Evolutionary conservation across 2,888 invertebrate species (phyloP).

Genomic region (Carabus problematicus): DNA sequence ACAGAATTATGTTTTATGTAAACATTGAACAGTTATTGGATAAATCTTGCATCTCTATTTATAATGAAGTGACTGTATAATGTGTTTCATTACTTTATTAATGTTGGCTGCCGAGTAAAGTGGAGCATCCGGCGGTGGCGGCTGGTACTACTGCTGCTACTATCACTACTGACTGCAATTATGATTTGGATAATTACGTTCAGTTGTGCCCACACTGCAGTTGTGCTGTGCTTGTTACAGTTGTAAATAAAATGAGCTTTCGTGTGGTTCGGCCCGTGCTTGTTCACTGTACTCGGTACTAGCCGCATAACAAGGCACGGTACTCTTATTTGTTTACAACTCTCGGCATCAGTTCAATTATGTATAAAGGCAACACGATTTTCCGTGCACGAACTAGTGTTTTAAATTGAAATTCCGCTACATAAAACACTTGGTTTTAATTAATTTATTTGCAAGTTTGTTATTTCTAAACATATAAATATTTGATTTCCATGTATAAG

Average conservation of each 20-base stretch:
- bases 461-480: too few relatives aligned
- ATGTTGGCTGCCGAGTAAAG: constrained; percentile 19
- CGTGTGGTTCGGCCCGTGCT: neutral
- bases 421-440: too few relatives aligned
- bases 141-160: constrained; percentile 4
- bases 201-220: constrained; percentile 16
- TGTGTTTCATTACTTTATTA: constrained; percentile 30
- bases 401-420: too few relatives aligned
- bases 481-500: too few relatives aligned
- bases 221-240: constrained; percentile 23
- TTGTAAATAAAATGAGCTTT: neutral
- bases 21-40: constrained; percentile 11
- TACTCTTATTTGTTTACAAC: neutral
- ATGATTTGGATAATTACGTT: constrained; percentile 38
- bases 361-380: too few relatives aligned
- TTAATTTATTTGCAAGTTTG: too few relatives aligned
- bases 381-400: too few relatives aligned
- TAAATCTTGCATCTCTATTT: constrained; percentile 20
- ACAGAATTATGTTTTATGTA: too few relatives aligned
- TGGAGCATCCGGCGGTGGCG: constrained; percentile 28
- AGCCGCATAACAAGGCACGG: neutral
- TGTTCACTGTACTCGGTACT: neutral
- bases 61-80: constrained; percentile 37
- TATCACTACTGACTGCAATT: too few relatives aligned
- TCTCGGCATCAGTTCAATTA: neutral